Evolutionary conservation across 2,888 invertebrate genomes (phyloP), one percentile per base, ranked within the genome.

Genomic region (Drosophila yooni): DNA sequence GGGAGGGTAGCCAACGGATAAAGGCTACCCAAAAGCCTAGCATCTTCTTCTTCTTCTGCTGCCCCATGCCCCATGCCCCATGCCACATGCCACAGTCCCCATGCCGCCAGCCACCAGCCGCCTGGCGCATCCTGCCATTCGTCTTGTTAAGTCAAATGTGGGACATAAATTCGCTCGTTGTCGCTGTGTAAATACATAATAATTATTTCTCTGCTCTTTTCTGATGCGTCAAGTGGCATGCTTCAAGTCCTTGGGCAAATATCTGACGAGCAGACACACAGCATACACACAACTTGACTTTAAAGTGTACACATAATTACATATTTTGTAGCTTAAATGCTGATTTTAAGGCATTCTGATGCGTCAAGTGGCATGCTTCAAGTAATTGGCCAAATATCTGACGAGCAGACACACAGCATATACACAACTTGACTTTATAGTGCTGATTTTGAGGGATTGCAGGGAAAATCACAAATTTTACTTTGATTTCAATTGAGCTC

Each of bases 141-240:
- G 75, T 69, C 72, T 88, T 70, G 83, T 86, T 76, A 82, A 73
- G 61, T 75, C 67, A 75, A 83, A 88, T 85, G 71, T 72, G 77
- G 52, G 72, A 75, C 74, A 90, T 83, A 88, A 73, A 70, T 71
- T 74, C 69, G 31, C 63, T 64, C 65, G 67, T 63, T 74, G 72
- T 64, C 57, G 58, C 72, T 85, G 71, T 80, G 85, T 89, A 90
- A 86, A 86, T 15, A 46, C 46, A 25, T 90, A 90, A 90, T 86
- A 90, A 86, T 86, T 86, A 86, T 90, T 83, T 83, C 69, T 79
- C 52, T 70, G 51, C 82, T 48, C 74, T 63, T 74, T 79, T 82
- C 61, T 71, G 59, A 58, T 58, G 68, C 58, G 34, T 57, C 36
- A 46, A 38, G 51, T 40, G 33, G 34, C 72, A 80, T 61, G 64